Evolutionary conservation across 2,797 vertebrate species (phyloP).

Genomic region (Threskiornis aethiopicus): DNA sequence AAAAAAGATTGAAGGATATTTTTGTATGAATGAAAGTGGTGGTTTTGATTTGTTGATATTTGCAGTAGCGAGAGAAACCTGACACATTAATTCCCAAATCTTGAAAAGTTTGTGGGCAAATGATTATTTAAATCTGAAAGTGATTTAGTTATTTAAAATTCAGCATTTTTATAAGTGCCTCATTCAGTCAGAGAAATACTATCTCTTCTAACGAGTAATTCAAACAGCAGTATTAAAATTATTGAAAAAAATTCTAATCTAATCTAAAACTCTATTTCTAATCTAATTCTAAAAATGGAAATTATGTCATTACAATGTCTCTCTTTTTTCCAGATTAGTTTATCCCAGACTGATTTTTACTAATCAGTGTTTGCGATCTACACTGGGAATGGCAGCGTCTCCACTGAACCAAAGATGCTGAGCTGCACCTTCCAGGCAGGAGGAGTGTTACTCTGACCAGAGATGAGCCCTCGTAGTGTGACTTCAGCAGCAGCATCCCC

Average conservation of each 20-base stretch:
- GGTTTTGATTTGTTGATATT: neutral
- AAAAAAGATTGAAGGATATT: neutral
- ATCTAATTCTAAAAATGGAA: neutral
- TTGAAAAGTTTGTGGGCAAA: neutral
- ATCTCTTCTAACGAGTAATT: neutral
- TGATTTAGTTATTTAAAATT: neutral
- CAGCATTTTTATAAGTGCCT: neutral
- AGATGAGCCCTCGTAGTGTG: neutral
- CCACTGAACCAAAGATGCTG: neutral
- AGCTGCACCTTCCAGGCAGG: neutral
- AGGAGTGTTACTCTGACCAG: neutral
- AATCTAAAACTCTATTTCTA: neutral
- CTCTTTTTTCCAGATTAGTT: neutral
- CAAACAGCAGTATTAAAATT: neutral
- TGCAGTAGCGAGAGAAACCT: neutral
- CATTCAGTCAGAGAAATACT: neutral
- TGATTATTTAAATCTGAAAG: neutral
- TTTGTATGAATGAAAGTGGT: neutral
- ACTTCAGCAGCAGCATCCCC: constrained; percentile 3
- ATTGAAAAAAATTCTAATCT: neutral
- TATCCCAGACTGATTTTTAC: neutral
- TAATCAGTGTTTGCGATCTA: neutral
- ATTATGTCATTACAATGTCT: neutral
- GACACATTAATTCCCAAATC: neutral
- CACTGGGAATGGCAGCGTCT: neutral